These are phyloP conservation scores for Papilio glaucus DNA, from an alignment of 1,140 invertebrate species.

Conservation along the genomic window DNA sequence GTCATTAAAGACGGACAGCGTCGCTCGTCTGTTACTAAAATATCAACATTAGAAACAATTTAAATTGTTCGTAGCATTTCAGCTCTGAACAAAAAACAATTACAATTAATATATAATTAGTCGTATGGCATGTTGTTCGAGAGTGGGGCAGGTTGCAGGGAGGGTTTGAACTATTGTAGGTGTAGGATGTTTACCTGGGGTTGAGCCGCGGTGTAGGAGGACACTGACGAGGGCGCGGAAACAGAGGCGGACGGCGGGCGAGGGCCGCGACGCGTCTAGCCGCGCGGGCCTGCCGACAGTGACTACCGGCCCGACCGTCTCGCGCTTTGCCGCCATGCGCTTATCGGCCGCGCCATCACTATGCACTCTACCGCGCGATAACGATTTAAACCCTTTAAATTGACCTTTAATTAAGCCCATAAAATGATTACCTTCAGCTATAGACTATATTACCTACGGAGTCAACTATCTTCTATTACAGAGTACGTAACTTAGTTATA, in stretches of 20 bases:
- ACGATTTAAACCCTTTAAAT: slow-evolving; percentile 66
- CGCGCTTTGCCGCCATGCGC: slow-evolving; percentile 57
- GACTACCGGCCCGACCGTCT: slow-evolving; percentile 71
- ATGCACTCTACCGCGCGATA: slow-evolving; percentile 68
- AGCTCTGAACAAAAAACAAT: slow-evolving; percentile 38
- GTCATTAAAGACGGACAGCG: slow-evolving; percentile 53
- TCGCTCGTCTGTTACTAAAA: slow-evolving; percentile 64
- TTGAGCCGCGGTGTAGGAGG: slow-evolving; percentile 47
- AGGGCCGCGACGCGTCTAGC: slow-evolving; percentile 71
- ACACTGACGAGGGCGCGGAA: slow-evolving; percentile 54
- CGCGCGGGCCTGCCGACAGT: slow-evolving; percentile 69
- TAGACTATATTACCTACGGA: slow-evolving; percentile 23
- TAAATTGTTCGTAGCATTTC: slow-evolving; percentile 58
- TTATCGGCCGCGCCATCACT: slow-evolving; percentile 66
- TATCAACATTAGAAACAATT: slow-evolving; percentile 60
- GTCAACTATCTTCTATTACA: neutral
- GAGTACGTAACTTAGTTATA: slow-evolving; percentile 19
- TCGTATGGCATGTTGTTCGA: slow-evolving; percentile 43
- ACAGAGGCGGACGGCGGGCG: slow-evolving; percentile 46
- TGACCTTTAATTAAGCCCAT: slow-evolving; percentile 43
- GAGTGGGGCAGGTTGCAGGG: slow-evolving; percentile 36
- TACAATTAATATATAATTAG: slow-evolving; percentile 40
- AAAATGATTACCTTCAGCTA: slow-evolving; percentile 27
- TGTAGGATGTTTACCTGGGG: slow-evolving; percentile 65
- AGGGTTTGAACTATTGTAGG: slow-evolving; percentile 26